A percentile compares a stretch with the other conserved stretches of the same genome.
These are phyloP conservation scores for Ceratotherium simum DNA, from an alignment of 2,113 vertebrate species.

Conservation along the genomic window DNA sequence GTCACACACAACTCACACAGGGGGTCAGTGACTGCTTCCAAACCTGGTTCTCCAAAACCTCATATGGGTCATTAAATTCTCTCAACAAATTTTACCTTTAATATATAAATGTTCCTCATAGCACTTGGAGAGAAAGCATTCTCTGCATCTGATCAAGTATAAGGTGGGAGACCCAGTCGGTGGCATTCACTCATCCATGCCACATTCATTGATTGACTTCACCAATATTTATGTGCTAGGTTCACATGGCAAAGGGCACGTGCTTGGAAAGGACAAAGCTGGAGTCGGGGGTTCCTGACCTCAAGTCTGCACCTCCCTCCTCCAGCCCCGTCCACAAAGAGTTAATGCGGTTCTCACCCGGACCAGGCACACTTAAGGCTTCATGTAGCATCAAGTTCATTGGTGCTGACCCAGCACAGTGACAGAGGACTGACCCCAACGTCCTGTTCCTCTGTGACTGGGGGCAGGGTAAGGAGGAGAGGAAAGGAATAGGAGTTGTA, in stretches of 20 bases:
- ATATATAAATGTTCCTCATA: neutral
- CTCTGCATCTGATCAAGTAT: neutral
- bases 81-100: slow-evolving; percentile 22
- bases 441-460: neutral
- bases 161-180: neutral
- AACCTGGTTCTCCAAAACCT: slow-evolving; percentile 1
- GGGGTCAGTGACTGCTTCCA: neutral
- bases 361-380: neutral
- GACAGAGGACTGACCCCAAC: neutral
- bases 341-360: neutral
- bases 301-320: neutral
- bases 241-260: neutral
- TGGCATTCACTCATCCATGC: neutral
- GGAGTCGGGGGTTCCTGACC: neutral
- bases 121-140: neutral
- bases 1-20: neutral
- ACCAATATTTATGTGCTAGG: neutral
- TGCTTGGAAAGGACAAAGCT: neutral
- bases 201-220: neutral
- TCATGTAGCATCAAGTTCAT: neutral
- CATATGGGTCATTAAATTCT: neutral
- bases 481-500: neutral
- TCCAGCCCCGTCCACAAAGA: neutral
- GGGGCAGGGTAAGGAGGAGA: neutral
- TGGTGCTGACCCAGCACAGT: neutral